Evolutionary conservation across 2,797 vertebrate species (phyloP), one percentile per base, ranked within the genome.

Genomic region (Crypturellus tataupa): DNA sequence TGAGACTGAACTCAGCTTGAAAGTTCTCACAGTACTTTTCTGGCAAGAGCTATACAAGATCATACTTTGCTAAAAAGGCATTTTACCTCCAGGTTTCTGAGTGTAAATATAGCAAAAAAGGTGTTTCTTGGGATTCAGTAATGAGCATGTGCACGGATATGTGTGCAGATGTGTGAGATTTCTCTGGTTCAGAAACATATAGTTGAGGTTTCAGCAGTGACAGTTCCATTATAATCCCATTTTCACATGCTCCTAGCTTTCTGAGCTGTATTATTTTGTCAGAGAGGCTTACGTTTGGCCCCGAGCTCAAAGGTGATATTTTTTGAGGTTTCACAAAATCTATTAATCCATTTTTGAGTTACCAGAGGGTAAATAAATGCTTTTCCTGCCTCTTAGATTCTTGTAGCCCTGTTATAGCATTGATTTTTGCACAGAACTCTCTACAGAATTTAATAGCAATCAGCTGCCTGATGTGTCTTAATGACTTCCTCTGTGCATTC

Each of bases 371-470:
- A 93, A 96, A 94, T 55, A 94, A 94, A 91, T 37, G 71, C 75
- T 90, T 91, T 95, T 85, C 64, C 80, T 77, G 29, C 44, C 83
- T 84, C 62, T 85, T 46, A 69, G 75, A 51, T 85, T 94, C 89
- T 44, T 94, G 80, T 89, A 96, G 87, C 33, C 80, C 75, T 94
- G 85, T 85, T 94, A 86, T 51, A 44, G 81, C 77, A 94, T 94
- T 94, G 95, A 96, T 93, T 96, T 97, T 96, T 92, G 90, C 89
- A 90, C 73, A 88, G 91, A 93, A 88, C 67, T 80, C 90, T 96
- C 94, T 42, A 60, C 70, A 93, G 94, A 93, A 78, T 94, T 96
- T 96, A 96, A 96, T 75, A 96, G 92, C 91, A 96, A 96, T 96
- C 94, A 92, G 91, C 87, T 95, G 91, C 93, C 83, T 94, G 95